Evolutionary conservation across 2,888 invertebrate species (phyloP), one percentile per base, ranked within the genome.

Genomic region (Drosophila melanosoma): DNA sequence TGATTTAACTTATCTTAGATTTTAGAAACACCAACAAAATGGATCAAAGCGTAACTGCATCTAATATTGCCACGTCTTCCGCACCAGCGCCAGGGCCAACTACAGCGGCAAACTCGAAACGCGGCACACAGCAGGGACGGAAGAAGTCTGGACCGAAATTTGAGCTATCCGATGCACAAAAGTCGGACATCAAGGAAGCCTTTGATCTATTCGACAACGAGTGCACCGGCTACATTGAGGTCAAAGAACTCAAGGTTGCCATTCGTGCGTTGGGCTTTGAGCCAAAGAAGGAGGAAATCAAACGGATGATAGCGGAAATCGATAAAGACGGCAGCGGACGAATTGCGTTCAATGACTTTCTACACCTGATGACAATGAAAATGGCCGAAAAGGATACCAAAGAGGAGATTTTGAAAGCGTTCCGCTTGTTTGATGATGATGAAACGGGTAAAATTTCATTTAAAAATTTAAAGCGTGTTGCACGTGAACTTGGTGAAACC

Each of bases 371-470:
- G 98, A 96, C 97, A 0, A 95, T 96, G 51, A 99, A 99, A 94
- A 98, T 99, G 97, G 96, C 97, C 49, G 99, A 99, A 89, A 98
- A 98, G 92, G 99, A 99, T 91, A 96, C 97, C 0, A 97, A 97
- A 91, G 98, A 99, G 93, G 99, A 99, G 93, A 98, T 99, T 64
- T 94, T 98, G 92, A 99, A 99, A 93, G 99, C 99, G n/a, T 99
- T 99, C 91, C 96, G 97, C 77, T 94, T 99, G 23, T 99, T 99
- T 94, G 99, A 99, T 94, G 98, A 98, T 93, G 99, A 99, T 93
- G 97, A 97, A 90, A 99, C 98, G 72, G 98, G 98, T 81, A 98
- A 97, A 94, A 99, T 99, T 77, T 97, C 98, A 33, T 98, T 99
- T 91, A 97, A 97, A 90, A 98, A 99, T 94, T 94, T 99, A 36